Evolutionary conservation across 1,140 invertebrate genomes (phyloP), one percentile per base, ranked within the genome.

Genomic region (Potamilus streckersoni): DNA sequence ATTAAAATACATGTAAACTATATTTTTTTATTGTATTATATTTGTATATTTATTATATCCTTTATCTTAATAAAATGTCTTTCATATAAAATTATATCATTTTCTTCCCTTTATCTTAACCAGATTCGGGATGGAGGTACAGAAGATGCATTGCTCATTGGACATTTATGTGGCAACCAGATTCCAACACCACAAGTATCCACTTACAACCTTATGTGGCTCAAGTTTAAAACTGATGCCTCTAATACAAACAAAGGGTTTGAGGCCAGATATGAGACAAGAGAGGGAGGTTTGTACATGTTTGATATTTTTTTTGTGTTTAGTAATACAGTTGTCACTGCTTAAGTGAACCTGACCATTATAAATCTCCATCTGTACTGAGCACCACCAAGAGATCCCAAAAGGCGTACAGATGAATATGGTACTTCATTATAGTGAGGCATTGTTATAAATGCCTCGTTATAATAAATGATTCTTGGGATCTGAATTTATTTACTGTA

Each of bases 181-280:
- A 91, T 95, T 20, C 97, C 97, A 0, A 94, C 96, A 88, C 95
- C 95, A 0, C 94, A 98, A n/a, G 92, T 95, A 0, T 95, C 97
- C 0, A 95, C 94, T 0, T 93, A 94, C 38, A 98, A 97, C 91
- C 93, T 95, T 85, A 94, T 99, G 92, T 96, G 95, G 82, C 94
- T 99, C 92, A 94, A 96, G 0, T 98, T 99, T 87, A 96, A 96
- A 84, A 97, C 96, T 11, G 97, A 99, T 89, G 94, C 94, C 15
- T 96, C 96, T 23, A 94, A 97, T 6, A 95, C 97, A 85, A 93
- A 95, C 79, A 94, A 93, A 89, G 97, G 97, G 58, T 98, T 99
- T 87, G 92, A 93, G 65, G 97, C 96, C 2, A 93, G 93, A 17
- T 97, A 99, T 88, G 95, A 68, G 2, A 55, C 79, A 23, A 56